Conservation (phyloP, 92 coral and sea anemone species). For the Muricea muricata region DNA sequence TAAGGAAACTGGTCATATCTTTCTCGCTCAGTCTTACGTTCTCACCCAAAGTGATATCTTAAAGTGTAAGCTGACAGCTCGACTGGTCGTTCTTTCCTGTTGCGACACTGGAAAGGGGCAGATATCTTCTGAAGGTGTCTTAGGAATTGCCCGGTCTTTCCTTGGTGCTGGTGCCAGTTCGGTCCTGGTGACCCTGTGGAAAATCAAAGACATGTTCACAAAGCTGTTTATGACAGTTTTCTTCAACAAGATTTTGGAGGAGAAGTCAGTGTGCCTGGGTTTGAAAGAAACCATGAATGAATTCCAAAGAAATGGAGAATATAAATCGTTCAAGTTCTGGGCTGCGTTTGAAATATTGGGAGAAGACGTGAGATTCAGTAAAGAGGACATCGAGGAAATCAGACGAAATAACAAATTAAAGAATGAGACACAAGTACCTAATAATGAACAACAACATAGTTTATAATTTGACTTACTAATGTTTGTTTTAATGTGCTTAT, state of each 20-base stretch:
- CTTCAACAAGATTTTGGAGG: constrained; percentile 27
- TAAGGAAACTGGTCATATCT: background rate
- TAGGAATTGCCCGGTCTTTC: constrained; percentile 46
- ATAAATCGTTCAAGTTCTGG: constrained; percentile 13
- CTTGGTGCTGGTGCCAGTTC: no score
- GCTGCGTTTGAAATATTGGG: constrained; percentile 49
- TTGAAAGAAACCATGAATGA: constrained; percentile 45
- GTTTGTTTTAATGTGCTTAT: no score
- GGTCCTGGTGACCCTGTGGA: constrained; percentile 49
- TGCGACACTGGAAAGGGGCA: background rate
- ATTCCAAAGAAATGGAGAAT: constrained; percentile 8
- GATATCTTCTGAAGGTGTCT: background rate
- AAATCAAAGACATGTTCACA: constrained; percentile 40
- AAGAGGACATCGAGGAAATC: background rate
- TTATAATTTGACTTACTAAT: no score
- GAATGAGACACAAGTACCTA: no score
- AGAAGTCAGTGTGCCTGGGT: constrained; percentile 30
- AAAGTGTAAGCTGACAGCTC: background rate
- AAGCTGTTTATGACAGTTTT: constrained; percentile 33
- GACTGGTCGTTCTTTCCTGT: background rate
- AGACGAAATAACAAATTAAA: background rate
- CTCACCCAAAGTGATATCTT: background rate
- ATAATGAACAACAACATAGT: no score
- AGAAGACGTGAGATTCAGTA: constrained; percentile 49
- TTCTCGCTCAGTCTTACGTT: background rate